Base-by-base conservation (phyloP, 2,888 invertebrate genomes). In the Pristionchus arcanus region DNA sequence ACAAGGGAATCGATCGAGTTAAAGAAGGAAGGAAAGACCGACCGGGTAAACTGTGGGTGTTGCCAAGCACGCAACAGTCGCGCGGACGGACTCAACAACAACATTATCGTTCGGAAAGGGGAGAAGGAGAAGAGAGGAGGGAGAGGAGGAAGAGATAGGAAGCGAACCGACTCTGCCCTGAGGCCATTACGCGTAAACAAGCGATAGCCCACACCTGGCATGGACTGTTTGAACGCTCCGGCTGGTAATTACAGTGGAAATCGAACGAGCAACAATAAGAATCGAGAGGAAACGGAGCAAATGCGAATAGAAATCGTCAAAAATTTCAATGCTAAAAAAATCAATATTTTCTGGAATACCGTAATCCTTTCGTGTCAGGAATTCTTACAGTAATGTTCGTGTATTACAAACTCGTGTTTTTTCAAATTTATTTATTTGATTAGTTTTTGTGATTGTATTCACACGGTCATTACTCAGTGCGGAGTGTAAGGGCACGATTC, bases 181-280 rank as follows among this genome's bases (percentile, higher is more conserved):
- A 28, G 25, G 84, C 25, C 84, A 55, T 85, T 55, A 83, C 53
- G 83, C 53, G 83, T 83, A 85, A 85, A 85, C 84, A 85, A 55
- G 84, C 59, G 59, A 85, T 55, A 59, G 81, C 84, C 53, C 59
- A 59, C 84, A 85, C 84, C 84, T 85, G 84, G 31, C 84, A 59
- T 85, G 34, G 84, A n/a, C 81, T 19, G 49, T 81, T 81, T 81
- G 81, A 81, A 81, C 81, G 81, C 49, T n/a, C 49, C 81, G 81
- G 81, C 81, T 81, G 81, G 81, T 81, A 81, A 81, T 81, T 81
- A 81, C 81, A 28, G 28, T n/a, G 9, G n/a, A 34, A 81, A 42
- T 53, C 25, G 81, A 81, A 81, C n/a, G 49, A 25, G 15, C 15
- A 34, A 81, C 34, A 13, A 21, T 19, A 19, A 16, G n/a, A 81